Percentiles rank a stretch among this genome's conserved stretches.
These are phyloP conservation scores for Apocheima hispidaria DNA, from an alignment of 2,888 invertebrate genomes.

Conservation along the genomic window DNA sequence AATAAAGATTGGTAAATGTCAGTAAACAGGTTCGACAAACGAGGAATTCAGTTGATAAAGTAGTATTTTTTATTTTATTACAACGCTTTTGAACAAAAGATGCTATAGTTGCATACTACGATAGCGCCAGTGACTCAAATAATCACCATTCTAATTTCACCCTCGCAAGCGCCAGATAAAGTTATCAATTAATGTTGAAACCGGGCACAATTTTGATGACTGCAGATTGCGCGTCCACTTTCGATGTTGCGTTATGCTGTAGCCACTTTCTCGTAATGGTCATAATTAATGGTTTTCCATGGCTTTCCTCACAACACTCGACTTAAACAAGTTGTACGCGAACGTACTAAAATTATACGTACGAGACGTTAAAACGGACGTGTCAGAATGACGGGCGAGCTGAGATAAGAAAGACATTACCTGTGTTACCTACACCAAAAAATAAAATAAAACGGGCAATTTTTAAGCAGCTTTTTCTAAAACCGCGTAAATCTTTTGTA, in stretches of 20 bases:
- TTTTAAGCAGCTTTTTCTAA: too few species aligned
- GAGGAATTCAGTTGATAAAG: too few species aligned
- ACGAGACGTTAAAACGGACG: background rate
- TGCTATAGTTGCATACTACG: too few species aligned
- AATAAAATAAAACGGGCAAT: too few species aligned
- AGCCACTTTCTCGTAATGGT: conserved; percentile 49
- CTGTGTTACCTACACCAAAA: too few species aligned
- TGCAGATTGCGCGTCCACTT: conserved; percentile 40
- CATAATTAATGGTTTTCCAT: conserved; percentile 54
- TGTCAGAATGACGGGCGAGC: background rate
- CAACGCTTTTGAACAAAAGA: too few species aligned
- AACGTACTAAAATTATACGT: conserved; percentile 12
- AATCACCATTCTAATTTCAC: too few species aligned
- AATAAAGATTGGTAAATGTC: too few species aligned
- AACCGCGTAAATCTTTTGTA: too few species aligned
- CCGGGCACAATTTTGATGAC: conserved; percentile 37
- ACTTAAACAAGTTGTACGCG: conserved; percentile 4
- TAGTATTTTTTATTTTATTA: too few species aligned
- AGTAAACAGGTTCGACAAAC: too few species aligned
- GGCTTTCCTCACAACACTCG: conserved; percentile 45
- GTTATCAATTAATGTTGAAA: conserved; percentile 15
- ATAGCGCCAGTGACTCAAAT: too few species aligned
- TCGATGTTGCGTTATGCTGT: conserved; percentile 43
- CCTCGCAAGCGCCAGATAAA: background rate
- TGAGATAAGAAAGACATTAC: background rate